Evolutionary conservation across 2,888 invertebrate species (phyloP).

Genomic region (Chaitophorus viminalis): DNA sequence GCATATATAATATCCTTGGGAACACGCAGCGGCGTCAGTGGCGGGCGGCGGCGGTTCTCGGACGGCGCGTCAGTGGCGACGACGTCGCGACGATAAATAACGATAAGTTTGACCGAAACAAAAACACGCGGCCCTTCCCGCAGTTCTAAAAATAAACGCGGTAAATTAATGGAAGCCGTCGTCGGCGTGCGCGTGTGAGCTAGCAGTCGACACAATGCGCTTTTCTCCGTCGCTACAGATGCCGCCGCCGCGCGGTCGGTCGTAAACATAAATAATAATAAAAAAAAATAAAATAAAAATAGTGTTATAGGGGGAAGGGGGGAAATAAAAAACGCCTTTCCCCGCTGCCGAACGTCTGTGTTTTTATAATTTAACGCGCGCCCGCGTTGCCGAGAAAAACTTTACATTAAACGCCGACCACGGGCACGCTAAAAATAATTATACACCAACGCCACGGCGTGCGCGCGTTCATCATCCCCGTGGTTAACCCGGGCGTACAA

Average conservation of each 20-base stretch:
- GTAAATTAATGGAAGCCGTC: conserved; percentile 39
- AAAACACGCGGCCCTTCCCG: conserved; percentile 27
- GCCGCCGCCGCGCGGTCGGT: not conserved
- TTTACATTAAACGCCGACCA: conserved; percentile 13
- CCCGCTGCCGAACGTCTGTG: not conserved
- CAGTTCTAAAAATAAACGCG: conserved; percentile 55
- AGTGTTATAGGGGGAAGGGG: no score
- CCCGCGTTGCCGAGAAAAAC: conserved; percentile 15
- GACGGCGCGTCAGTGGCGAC: conserved; percentile 15
- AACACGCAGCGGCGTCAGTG: not conserved
- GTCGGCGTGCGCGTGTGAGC: conserved; percentile 5
- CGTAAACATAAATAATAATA: conserved; percentile 14
- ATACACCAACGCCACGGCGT: not conserved
- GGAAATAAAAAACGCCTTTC: conserved; percentile 8
- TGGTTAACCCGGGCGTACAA: no score
- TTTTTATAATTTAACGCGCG: conserved; percentile 25
- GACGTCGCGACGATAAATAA: conserved; percentile 31
- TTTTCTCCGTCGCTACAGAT: conserved; percentile 23
- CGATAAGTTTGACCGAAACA: conserved; percentile 19
- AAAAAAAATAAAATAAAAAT: no score
- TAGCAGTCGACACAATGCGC: conserved; percentile 15
- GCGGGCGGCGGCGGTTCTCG: not conserved
- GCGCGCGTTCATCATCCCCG: no score
- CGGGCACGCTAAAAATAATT: conserved; percentile 32
- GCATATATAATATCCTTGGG: not conserved